A percentile compares a stretch with the other conserved stretches of the same genome.
Evolutionary conservation across 1,140 invertebrate species (phyloP).

Genomic region (Hylaeus anthracinus): DNA sequence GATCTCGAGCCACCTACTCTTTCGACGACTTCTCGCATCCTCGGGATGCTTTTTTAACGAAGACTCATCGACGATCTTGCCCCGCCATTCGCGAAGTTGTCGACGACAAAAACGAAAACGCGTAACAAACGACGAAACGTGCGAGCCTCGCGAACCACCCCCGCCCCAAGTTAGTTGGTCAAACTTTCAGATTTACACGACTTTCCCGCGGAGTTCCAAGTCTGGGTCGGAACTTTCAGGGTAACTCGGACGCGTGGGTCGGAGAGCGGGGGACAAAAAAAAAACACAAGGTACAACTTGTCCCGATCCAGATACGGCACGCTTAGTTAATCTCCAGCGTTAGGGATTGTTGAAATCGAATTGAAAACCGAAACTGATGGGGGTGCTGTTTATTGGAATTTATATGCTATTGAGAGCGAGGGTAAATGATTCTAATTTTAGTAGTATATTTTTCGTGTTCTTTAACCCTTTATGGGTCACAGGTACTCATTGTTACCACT

Average conservation of each 20-base stretch:
- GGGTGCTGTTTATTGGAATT: no score
- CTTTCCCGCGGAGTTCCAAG: slow-evolving; percentile 35
- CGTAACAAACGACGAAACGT: slow-evolving; percentile 28
- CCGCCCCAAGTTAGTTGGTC: slow-evolving; percentile 42
- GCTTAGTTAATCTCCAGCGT: no score
- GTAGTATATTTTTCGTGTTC: no score
- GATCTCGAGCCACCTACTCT: background rate
- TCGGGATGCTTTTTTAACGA: slow-evolving; percentile 23
- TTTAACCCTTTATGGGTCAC: no score
- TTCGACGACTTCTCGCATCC: no score
- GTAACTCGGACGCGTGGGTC: slow-evolving; percentile 20
- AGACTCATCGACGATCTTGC: slow-evolving; percentile 29
- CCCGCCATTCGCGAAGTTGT: background rate
- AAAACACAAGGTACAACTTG: slow-evolving; percentile 45
- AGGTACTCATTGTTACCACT: no score
- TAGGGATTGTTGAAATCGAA: no score
- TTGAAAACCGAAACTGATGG: no score
- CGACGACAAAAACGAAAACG: slow-evolving; percentile 1
- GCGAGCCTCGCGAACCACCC: slow-evolving; percentile 7
- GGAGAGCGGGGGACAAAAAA: background rate
- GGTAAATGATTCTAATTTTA: no score
- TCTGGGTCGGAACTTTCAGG: slow-evolving; percentile 21
- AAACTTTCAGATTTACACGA: slow-evolving; percentile 63
- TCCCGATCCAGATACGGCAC: slow-evolving; percentile 23
- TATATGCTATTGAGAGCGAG: no score